These are phyloP conservation scores for Coleophora deauratella DNA, from an alignment of 2,888 invertebrate genomes.

Conservation along the genomic window DNA sequence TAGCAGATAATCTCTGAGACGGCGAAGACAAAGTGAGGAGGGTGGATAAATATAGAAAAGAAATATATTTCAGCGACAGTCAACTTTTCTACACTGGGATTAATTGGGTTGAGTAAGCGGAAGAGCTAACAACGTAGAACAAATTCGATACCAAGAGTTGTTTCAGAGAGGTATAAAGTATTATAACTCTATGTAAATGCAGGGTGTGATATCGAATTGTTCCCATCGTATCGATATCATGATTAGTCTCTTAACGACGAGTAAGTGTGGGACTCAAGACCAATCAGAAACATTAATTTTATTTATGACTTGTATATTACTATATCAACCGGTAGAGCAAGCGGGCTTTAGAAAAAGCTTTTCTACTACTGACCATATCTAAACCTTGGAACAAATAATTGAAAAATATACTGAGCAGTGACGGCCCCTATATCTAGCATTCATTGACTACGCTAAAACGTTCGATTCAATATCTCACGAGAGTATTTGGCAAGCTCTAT, in stretches of 20 bases:
- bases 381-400: constrained; percentile 9
- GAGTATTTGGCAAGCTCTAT: constrained; percentile 8
- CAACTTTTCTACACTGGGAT: not conserved
- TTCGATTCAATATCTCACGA: constrained; percentile 10
- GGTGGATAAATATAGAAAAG: constrained; percentile 7
- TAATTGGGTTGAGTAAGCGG: not conserved
- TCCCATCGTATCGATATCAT: too few relatives aligned
- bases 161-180: too few relatives aligned
- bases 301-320: too few relatives aligned
- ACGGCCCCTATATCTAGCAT: constrained; percentile 6
- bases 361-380: constrained; percentile 12
- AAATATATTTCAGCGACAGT: not conserved
- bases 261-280: too few relatives aligned
- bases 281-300: too few relatives aligned
- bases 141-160: not conserved
- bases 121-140: not conserved
- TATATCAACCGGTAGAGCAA: constrained; percentile 14
- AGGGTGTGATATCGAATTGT: too few relatives aligned
- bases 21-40: constrained; percentile 10
- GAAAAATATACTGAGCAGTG: constrained; percentile 13
- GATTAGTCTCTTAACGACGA: too few relatives aligned
- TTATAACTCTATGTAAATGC: too few relatives aligned
- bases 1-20: constrained; percentile 14
- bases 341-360: constrained; percentile 11
- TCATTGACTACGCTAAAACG: not conserved